A percentile compares a stretch with the other conserved stretches of the same genome.
Conservation (phyloP, 2,797 vertebrate genomes). For the Sebastes minor region DNA sequence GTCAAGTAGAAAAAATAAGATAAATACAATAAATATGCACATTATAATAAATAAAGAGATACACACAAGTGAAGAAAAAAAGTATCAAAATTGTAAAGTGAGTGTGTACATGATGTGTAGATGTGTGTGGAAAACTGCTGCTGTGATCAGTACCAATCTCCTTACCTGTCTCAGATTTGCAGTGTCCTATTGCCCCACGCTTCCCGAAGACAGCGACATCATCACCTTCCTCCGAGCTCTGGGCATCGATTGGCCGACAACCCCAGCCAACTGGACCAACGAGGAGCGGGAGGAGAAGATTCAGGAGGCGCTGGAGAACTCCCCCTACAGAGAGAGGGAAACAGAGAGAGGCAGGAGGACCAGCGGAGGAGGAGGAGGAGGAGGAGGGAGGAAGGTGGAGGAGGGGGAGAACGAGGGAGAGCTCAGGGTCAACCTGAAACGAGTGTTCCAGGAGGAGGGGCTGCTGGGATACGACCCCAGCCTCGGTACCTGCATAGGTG, state of each 20-base stretch:
- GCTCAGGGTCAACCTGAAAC: constrained; percentile 85
- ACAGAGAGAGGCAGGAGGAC: constrained; percentile 66
- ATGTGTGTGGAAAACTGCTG: background rate
- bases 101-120: too few species aligned
- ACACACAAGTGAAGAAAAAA: too few species aligned
- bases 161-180: constrained; percentile 73
- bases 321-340: constrained; percentile 76
- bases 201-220: constrained; percentile 77
- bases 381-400: constrained; percentile 49
- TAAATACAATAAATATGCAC: too few species aligned
- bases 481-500: constrained; percentile 89
- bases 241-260: constrained; percentile 85
- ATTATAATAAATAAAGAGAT: too few species aligned
- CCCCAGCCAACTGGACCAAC: constrained; percentile 47
- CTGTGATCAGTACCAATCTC: background rate
- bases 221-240: constrained; percentile 82
- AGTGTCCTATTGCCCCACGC: constrained; percentile 84
- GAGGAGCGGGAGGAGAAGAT: constrained; percentile 73
- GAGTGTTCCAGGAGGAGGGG: constrained; percentile 82
- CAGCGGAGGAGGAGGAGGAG: constrained; percentile 64
- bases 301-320: constrained; percentile 75
- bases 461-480: constrained; percentile 90
- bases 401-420: constrained; percentile 65
- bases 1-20: too few species aligned
- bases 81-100: too few species aligned